Evolutionary conservation across 2,113 vertebrate genomes (phyloP).

Genomic region (Solea senegalensis): DNA sequence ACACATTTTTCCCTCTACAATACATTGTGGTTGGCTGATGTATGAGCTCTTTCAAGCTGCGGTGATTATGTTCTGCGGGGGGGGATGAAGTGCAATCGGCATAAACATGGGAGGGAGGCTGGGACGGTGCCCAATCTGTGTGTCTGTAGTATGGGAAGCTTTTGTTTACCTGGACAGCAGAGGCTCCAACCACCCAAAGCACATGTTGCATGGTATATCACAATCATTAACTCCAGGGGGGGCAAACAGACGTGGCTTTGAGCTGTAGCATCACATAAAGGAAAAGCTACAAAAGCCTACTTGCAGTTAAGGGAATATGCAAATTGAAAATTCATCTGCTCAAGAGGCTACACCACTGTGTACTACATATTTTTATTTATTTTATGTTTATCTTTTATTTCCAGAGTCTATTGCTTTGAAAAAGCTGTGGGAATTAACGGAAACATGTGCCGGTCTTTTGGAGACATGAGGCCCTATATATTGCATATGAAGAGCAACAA

Average conservation of each 20-base stretch:
- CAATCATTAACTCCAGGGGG: constrained; percentile 47
- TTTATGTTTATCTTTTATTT: constrained; percentile 1
- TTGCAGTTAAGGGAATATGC: neutral
- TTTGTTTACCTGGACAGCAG: constrained; percentile 73
- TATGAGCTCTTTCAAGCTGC: constrained; percentile 69
- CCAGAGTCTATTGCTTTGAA: neutral
- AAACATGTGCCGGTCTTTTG: neutral
- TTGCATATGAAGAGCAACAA: too few species aligned
- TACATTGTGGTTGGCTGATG: constrained; percentile 71
- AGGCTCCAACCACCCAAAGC: constrained; percentile 54
- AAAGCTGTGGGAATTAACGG: neutral
- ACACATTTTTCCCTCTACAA: constrained; percentile 53
- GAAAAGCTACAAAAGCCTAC: constrained; percentile 14
- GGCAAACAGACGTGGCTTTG: constrained; percentile 24
- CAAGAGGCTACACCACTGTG: constrained; percentile 5
- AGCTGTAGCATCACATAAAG: constrained; percentile 32
- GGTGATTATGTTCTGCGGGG: constrained; percentile 53
- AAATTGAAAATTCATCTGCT: constrained; percentile 21
- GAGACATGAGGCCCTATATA: too few species aligned
- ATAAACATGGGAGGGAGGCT: constrained; percentile 43
- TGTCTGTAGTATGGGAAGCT: constrained; percentile 47
- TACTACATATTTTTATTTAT: constrained; percentile 22
- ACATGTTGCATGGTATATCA: constrained; percentile 58
- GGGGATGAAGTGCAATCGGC: constrained; percentile 71
- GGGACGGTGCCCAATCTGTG: constrained; percentile 50